Conservation (phyloP, 1,140 invertebrate genomes). For the Drosophila sproati region DNA sequence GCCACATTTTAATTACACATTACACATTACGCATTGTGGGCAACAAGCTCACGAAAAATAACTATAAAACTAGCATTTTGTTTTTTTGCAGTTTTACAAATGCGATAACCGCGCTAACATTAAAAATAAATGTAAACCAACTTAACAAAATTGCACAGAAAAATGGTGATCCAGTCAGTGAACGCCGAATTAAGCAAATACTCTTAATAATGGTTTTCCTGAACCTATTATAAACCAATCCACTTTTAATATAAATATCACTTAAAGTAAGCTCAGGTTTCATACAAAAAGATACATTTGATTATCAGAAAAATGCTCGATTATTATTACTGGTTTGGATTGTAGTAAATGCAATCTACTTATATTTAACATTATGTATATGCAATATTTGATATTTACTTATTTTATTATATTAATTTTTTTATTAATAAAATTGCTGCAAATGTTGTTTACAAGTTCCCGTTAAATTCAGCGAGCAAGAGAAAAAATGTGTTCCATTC, state of each 20-base stretch:
- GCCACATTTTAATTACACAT: constrained; percentile 80
- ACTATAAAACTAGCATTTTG: constrained; percentile 66
- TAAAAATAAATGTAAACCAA: constrained; percentile 1
- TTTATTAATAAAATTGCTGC: too few species aligned
- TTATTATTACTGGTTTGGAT: too few species aligned
- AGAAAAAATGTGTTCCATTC: too few species aligned
- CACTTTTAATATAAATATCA: too few species aligned
- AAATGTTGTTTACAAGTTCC: not conserved
- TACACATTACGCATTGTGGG: constrained; percentile 52
- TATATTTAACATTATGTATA: not conserved
- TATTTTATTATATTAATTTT: not conserved
- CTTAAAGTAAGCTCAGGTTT: too few species aligned
- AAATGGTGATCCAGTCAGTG: not conserved
- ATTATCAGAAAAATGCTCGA: too few species aligned
- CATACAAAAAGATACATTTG: too few species aligned
- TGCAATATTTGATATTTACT: not conserved
- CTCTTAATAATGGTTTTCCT: not conserved
- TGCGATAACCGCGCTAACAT: constrained; percentile 31
- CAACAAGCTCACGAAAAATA: constrained; percentile 60
- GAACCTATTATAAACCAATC: too few species aligned
- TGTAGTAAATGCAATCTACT: too few species aligned
- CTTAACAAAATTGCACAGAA: not conserved
- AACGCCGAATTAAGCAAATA: not conserved
- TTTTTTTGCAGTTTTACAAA: constrained; percentile 67
- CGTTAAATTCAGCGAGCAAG: not conserved